These are phyloP conservation scores for Cochlearius cochlearius DNA, from an alignment of 2,113 vertebrate genomes.

Conservation along the genomic window DNA sequence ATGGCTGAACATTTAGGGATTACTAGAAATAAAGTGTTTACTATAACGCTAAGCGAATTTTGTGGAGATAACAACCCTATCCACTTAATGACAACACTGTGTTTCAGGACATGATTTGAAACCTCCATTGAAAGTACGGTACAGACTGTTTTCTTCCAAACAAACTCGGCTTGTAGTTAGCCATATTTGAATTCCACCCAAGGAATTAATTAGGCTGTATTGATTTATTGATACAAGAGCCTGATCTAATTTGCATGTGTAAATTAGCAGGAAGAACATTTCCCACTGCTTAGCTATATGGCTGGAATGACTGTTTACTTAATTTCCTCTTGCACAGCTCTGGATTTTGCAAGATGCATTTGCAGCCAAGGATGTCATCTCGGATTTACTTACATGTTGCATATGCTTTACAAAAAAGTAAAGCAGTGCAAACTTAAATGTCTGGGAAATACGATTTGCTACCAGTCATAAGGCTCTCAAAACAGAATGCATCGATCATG, in stretches of 20 bases:
- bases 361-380: not conserved
- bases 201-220: conserved; percentile 43
- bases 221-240: conserved; percentile 54
- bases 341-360: not conserved
- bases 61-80: not conserved
- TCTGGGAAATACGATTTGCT: not conserved
- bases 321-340: conserved; percentile 5
- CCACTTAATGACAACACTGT: not conserved
- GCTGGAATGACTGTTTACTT: conserved; percentile 10
- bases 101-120: not conserved
- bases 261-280: conserved; percentile 54
- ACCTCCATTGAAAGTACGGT: not conserved
- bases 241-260: conserved; percentile 54
- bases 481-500: not conserved
- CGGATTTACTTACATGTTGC: conserved; percentile 8
- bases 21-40: not conserved
- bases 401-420: not conserved
- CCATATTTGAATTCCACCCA: conserved; percentile 26
- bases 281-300: conserved; percentile 30
- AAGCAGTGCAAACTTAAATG: not conserved
- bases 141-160: not conserved
- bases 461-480: not conserved
- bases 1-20: not conserved
- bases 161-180: not conserved
- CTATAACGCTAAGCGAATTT: not conserved